Evolutionary conservation across 2,113 vertebrate species (phyloP).

Genomic region (Lasiurus borealis): DNA sequence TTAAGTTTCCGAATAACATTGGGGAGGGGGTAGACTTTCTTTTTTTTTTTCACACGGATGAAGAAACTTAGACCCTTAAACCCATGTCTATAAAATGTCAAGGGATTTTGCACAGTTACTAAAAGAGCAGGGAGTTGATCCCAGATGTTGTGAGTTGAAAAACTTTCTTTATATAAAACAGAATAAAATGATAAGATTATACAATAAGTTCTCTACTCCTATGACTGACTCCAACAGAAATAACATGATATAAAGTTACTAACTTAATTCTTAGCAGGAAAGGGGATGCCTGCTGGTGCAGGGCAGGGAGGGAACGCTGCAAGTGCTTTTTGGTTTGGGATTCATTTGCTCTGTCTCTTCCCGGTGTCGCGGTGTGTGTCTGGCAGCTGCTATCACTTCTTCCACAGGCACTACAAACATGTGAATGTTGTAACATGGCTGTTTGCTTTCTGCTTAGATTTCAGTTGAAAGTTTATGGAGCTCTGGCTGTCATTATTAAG

Average conservation of each 20-base stretch:
- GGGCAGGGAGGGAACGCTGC: not conserved
- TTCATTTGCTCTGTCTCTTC: not conserved
- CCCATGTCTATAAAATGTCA: not conserved
- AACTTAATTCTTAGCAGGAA: not conserved
- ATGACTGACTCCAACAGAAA: not conserved
- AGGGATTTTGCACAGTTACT: not conserved
- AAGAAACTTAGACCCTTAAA: not conserved
- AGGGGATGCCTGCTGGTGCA: not conserved
- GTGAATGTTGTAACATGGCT: not conserved
- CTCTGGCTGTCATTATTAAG: not conserved
- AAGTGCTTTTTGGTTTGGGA: not conserved
- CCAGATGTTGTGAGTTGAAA: constrained; percentile 21
- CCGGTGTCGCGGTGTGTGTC: not conserved
- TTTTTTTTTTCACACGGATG: not conserved
- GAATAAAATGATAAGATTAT: not conserved
- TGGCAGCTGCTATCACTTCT: not conserved
- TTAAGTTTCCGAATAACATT: not conserved
- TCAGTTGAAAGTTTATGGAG: not conserved
- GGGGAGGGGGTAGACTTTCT: not conserved
- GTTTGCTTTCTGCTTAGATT: constrained; percentile 25
- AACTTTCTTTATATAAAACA: not conserved
- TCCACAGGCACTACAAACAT: not conserved
- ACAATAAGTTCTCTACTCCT: not conserved
- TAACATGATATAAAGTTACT: not conserved
- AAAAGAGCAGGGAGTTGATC: not conserved